Base-by-base conservation (phyloP, 2,113 vertebrate species). In the Myrmecophaga tridactyla region DNA sequence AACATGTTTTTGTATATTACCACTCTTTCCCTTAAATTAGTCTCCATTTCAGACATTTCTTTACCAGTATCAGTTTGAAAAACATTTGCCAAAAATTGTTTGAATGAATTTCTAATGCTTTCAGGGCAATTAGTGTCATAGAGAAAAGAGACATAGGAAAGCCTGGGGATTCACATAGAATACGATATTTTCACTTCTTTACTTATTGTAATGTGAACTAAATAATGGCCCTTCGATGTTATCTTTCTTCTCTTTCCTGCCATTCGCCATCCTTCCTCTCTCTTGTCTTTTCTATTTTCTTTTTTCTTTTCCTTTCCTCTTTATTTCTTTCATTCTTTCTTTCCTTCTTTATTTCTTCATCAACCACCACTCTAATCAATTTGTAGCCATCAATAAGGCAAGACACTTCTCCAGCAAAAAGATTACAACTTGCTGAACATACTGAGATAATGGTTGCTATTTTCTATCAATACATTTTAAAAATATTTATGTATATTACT, bases 221-320 rank as follows among this genome's bases (percentile, higher is more conserved):
- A 43, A 34, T 86, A 67, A 82, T 84, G 6, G 3, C 21, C 6
- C 11, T 51, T 65, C 53, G 56, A 15, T 39, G 53, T 29, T 3
- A 2, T 62, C 31, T 86, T 5, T 46, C 72, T 56, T n/a, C 3
- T 36, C 3, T 13, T 25, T 5, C 9, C 20, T 7, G 56, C 3
- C 53, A 21, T 5, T 56, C 17, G 6, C 10, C 29, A 18, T 8
- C 2, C 15, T 36, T 67, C 53, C 6, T 18, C 15, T 36, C 65
- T 63, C 12, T 1, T 13, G 17, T 67, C n/a, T 15, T 12, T 14
- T 75, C 1, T 43, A 6, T 27, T 2, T 8, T 29, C 0, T 0
- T 46, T n/a, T 15, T 2, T 46, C 14, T 15, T 4, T 23, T 8
- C 20, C 23, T 36, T 29, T 29, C 15, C 31, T 25, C 18, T 63